phyloP scores from a whole-genome alignment of 2,113 vertebrate species.

The Blennius ocellaris region DNA sequence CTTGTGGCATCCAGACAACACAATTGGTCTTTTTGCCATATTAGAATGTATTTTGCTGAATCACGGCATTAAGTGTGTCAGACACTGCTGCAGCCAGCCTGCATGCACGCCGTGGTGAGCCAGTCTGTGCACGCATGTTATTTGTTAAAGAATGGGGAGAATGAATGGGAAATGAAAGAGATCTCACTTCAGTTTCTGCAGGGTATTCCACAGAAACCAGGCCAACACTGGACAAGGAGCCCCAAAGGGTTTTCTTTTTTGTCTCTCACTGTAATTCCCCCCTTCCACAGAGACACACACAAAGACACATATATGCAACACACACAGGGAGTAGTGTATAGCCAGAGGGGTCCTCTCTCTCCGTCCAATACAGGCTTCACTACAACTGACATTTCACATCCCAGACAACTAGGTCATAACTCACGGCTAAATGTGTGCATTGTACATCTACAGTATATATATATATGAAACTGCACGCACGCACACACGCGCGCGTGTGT shows the following conservation, averaged over 20 bases:
- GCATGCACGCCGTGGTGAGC: neutral
- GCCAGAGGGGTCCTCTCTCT: constrained; percentile 63
- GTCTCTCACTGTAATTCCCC: constrained; percentile 27
- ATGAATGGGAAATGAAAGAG: constrained; percentile 49
- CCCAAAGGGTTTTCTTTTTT: constrained; percentile 50
- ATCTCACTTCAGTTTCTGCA: constrained; percentile 52
- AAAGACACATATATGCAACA: constrained; percentile 9
- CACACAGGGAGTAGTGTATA: constrained; percentile 23
- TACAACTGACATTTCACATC: constrained; percentile 76
- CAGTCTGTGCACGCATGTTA: constrained; percentile 22
- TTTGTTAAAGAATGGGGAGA: constrained; percentile 18
- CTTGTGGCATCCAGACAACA: constrained; percentile 39
- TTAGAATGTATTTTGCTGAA: constrained; percentile 41
- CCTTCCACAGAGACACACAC: constrained; percentile 18
- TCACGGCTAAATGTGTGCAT: constrained; percentile 66
- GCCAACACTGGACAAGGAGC: constrained; percentile 60
- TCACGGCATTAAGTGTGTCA: constrained; percentile 44
- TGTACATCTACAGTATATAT: constrained; percentile 26
- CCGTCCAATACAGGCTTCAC: constrained; percentile 70
- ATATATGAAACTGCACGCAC: constrained; percentile 32
- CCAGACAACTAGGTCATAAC: constrained; percentile 81
- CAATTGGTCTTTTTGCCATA: constrained; percentile 21
- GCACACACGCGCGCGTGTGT: constrained; percentile 14
- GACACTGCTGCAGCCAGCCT: constrained; percentile 8
- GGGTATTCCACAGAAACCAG: constrained; percentile 66